Evolutionary conservation across 1,140 invertebrate species (phyloP), one percentile per base, ranked within the genome.

Genomic region (Euura lappo): DNA sequence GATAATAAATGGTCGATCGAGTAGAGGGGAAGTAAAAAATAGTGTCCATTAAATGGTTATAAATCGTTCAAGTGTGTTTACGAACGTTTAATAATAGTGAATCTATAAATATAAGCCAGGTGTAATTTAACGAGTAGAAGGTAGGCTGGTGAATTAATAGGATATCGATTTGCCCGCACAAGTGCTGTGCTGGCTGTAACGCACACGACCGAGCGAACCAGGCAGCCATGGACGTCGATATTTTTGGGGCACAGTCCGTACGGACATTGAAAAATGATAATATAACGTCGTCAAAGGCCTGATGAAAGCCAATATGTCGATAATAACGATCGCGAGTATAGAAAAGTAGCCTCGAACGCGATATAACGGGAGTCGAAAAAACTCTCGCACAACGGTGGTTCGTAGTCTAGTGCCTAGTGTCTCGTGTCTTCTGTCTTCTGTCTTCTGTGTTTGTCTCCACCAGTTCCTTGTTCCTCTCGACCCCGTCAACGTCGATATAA

Each of bases 201-300:
- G 47, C 45, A 68, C 67, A 68, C 44, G 28, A 75, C 74, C 75
- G 77, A 75, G 68, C 69, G 28, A 79, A 79, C 76, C 75, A 76
- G 77, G 78, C 81, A 82, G 82, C 80, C 82, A 85, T 85, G 84
- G 83, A 85, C 80, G 82, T 85, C 83, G 84, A 85, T 85, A 85
- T 84, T 85, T 84, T 84, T 84, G 83, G 83, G 84, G 81, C 83
- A 84, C 81, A 80, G 77, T 77, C 76, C 76, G 51, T 60, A 60
- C 51, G 51, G 51, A 60, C 51, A 60, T 60, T 60, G 51, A 60
- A 60, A 60, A 11, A 6, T 60, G 51, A 60, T n/a, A 8, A 6
- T 60, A 11, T 60, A 60, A 60, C 51, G 13, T 60, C 51, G 51
- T 60, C 73, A 74, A 78, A 77, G 77, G 82, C 81, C 82, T 80